Conservation (phyloP, 2,797 vertebrate species). For the Propithecus deckenii region DNA sequence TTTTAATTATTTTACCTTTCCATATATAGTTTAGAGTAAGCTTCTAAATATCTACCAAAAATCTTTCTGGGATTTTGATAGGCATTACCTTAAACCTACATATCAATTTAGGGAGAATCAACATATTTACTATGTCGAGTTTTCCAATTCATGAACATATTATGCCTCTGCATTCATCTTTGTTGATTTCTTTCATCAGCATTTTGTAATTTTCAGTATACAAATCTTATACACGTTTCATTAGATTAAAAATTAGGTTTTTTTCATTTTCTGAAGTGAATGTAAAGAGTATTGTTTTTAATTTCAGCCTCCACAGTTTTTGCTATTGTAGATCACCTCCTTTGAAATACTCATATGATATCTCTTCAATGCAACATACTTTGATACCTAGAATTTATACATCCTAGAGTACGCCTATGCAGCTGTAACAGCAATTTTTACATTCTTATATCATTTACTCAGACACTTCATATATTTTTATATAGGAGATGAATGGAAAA, state of each 20-base stretch:
- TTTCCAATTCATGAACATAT: background rate
- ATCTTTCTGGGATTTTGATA: background rate
- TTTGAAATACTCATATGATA: conserved; percentile 15
- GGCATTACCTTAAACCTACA: background rate
- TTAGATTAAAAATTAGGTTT: background rate
- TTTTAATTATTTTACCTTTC: background rate
- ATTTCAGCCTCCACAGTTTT: background rate
- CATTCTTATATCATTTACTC: background rate
- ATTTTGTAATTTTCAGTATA: background rate
- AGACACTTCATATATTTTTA: background rate
- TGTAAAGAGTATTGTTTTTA: background rate
- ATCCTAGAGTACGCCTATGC: background rate
- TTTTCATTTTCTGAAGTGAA: background rate
- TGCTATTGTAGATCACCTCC: conserved; percentile 10
- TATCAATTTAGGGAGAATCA: background rate
- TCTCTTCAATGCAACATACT: background rate
- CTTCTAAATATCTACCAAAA: background rate
- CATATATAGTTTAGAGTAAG: background rate
- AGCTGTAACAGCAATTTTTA: background rate
- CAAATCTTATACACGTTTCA: background rate
- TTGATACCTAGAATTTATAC: background rate
- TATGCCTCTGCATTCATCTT: background rate
- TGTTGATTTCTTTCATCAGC: background rate
- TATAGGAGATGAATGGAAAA: background rate
- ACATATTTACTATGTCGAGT: background rate